Evolutionary conservation across 2,797 vertebrate species (phyloP), one percentile per base, ranked within the genome.

Genomic region (Orientallactaga sibirica): DNA sequence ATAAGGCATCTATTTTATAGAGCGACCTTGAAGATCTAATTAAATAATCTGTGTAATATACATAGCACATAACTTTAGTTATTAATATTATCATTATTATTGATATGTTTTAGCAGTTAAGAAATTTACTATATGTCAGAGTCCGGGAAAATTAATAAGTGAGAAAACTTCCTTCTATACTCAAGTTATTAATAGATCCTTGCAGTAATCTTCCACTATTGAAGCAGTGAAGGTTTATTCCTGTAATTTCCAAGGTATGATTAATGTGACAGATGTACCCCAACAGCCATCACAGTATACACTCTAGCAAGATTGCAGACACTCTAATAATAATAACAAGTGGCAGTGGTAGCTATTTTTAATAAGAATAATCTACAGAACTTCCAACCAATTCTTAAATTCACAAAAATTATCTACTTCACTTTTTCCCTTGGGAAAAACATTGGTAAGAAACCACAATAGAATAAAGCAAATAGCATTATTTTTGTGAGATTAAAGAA

Each of bases 31-130:
- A 83, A 66, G 33, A 92, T 79, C 64, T 94, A 52, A 86, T 66
- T 91, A 19, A 14, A 66, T 71, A 81, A 88, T 37, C 19, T 33
- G 18, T 64, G 20, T 58, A 92, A 16, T 55, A 37, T 77, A 7
- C 8, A 61, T 29, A 87, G 33, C 27, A 90, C 20, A 77, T 82
- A 87, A 86, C 37, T 7, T 84, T 81, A 66, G 0, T 14, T 81
- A 55, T 68, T 95, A 77, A 79, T 22, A 81, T 71, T 64, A 73
- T 48, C 48, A 48, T 52, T 93, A 68, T 55, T 77, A 90, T n/a
- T 79, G 70, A 24, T 66, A 79, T 29, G 70, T 48, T 88, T 90
- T 85, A 58, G 55, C 55, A 58, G 12, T 58, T 16, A 58, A 55
- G 55, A 58, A 58, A 16, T 58, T 58, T 70, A 58, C 15, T 41